Conservation (phyloP, 2,113 vertebrate species). For the Aythya baeri region DNA sequence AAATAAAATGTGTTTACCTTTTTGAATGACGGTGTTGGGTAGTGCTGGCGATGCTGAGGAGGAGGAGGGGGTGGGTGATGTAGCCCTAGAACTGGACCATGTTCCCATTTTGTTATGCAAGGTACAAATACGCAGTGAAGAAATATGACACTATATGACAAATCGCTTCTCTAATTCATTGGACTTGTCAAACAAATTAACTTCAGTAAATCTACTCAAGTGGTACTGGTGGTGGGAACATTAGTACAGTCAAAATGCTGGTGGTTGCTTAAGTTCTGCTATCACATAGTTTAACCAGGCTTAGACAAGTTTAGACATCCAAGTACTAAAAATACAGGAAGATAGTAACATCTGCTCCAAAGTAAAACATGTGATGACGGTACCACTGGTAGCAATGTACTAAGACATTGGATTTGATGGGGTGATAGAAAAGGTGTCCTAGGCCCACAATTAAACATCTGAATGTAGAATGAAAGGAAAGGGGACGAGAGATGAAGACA, state of each 20-base stretch:
- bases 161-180: conserved; percentile 58
- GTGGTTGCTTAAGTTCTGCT: conserved; percentile 40
- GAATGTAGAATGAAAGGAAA: not conserved
- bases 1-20: conserved; percentile 67
- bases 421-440: not conserved
- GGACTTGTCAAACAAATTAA: conserved; percentile 68
- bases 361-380: not conserved
- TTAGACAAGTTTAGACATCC: conserved; percentile 53
- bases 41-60: conserved; percentile 38
- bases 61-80: conserved; percentile 53
- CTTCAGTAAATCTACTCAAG: conserved; percentile 26
- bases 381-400: conserved; percentile 7
- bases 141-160: conserved; percentile 47
- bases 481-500: too few relatives aligned
- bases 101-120: conserved; percentile 6
- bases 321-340: conserved; percentile 43
- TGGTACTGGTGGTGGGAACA: conserved; percentile 8
- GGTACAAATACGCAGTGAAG: conserved; percentile 18
- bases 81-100: conserved; percentile 52
- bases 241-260: not conserved
- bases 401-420: not conserved
- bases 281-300: conserved; percentile 43
- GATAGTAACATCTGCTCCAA: conserved; percentile 47
- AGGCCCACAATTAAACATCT: not conserved
- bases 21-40: conserved; percentile 65